A percentile compares a stretch with the other conserved stretches of the same genome.
These are phyloP conservation scores for Patella pellucida DNA, from an alignment of 2,888 invertebrate genomes.

Conservation along the genomic window DNA sequence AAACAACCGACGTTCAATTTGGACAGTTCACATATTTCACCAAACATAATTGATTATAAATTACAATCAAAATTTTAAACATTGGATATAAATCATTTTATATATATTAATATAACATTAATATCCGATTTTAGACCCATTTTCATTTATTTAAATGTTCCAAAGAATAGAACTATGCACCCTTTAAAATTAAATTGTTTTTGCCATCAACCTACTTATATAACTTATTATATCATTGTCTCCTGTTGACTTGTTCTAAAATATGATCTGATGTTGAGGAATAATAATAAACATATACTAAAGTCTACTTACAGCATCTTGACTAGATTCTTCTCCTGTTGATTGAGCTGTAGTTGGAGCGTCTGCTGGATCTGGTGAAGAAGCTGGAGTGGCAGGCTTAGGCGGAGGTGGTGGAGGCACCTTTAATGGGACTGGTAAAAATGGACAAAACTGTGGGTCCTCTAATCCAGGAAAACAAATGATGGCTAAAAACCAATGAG, in stretches of 20 bases:
- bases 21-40: too few species aligned
- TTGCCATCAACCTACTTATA: not conserved
- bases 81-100: too few species aligned
- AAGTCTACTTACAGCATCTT: conserved; percentile 18
- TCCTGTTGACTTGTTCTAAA: not conserved
- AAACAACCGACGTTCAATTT: too few species aligned
- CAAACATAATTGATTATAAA: too few species aligned
- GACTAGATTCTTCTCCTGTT: conserved; percentile 36
- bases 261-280: not conserved
- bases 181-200: too few species aligned
- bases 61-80: too few species aligned
- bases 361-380: not conserved
- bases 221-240: not conserved
- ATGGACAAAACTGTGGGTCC: conserved; percentile 41
- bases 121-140: too few species aligned
- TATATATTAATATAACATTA: too few species aligned
- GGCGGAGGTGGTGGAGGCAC: conserved; percentile 23
- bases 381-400: not conserved
- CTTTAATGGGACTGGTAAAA: conserved; percentile 38
- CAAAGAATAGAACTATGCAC: too few species aligned
- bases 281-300: too few species aligned
- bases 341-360: conserved; percentile 32
- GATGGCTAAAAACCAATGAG: conserved; percentile 97
- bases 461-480: conserved; percentile 88
- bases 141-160: too few species aligned